phyloP scores from a whole-genome alignment of 2,113 vertebrate genomes.

The Thamnaconus septentrionalis region DNA sequence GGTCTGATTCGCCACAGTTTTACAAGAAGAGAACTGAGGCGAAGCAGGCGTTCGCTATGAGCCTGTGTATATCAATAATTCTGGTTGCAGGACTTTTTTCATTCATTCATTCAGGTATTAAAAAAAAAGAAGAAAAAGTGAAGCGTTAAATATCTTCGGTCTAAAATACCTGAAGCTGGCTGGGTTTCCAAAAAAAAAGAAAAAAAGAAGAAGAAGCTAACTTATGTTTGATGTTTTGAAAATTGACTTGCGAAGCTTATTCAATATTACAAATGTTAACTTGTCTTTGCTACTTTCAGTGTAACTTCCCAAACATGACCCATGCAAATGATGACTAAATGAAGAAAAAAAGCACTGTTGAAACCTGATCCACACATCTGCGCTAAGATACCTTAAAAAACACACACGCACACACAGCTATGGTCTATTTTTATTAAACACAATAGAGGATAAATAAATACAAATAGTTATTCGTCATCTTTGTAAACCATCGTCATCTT shows the following conservation, averaged over 20 bases:
- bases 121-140: background rate
- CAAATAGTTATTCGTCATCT: constrained; percentile 36
- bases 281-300: too few species aligned
- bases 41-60: constrained; percentile 33
- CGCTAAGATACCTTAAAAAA: constrained; percentile 34
- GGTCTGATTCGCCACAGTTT: too few species aligned
- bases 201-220: too few species aligned
- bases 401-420: constrained; percentile 17
- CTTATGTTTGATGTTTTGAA: too few species aligned
- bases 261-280: too few species aligned
- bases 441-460: background rate
- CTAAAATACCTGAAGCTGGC: too few species aligned
- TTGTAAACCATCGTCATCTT: constrained; percentile 53
- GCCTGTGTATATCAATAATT: constrained; percentile 28
- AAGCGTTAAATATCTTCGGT: too few species aligned
- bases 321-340: constrained; percentile 12
- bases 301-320: constrained; percentile 7
- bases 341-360: background rate
- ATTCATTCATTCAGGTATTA: constrained; percentile 21
- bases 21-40: constrained; percentile 1
- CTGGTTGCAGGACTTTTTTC: constrained; percentile 41
- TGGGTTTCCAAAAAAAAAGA: too few species aligned
- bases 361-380: constrained; percentile 36
- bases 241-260: too few species aligned
- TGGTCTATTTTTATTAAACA: constrained; percentile 36